These are phyloP conservation scores for Chrysotoxum bicinctum DNA, from an alignment of 2,888 invertebrate species.

Conservation along the genomic window DNA sequence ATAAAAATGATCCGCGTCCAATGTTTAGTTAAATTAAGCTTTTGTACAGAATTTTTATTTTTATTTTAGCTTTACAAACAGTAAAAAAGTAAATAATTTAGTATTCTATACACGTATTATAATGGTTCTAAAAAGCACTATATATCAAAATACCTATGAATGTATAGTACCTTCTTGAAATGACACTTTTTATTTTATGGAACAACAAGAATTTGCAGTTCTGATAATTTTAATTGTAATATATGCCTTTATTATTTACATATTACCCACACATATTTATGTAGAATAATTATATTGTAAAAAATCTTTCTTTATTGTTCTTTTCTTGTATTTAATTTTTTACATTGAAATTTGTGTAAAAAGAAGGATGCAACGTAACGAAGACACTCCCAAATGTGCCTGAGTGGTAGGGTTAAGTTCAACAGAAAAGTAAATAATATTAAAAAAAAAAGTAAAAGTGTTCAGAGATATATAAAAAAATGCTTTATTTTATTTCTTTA, in stretches of 20 bases:
- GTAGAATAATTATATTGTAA: slow-evolving; percentile 63
- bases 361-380: slow-evolving; percentile 9
- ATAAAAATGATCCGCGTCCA: slow-evolving; percentile 49
- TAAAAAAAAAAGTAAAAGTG: slow-evolving; percentile 15
- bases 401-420: slow-evolving; percentile 64
- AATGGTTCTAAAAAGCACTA: slow-evolving; percentile 60
- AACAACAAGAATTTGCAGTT: slow-evolving; percentile 35
- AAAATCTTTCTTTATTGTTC: slow-evolving; percentile 34
- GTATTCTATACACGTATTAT: slow-evolving; percentile 34
- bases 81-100: slow-evolving; percentile 45
- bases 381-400: slow-evolving; percentile 59
- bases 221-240: slow-evolving; percentile 68
- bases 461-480: slow-evolving; percentile 20
- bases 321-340: slow-evolving; percentile 28
- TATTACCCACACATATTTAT: slow-evolving; percentile 62
- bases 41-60: slow-evolving; percentile 70
- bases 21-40: slow-evolving; percentile 58
- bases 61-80: slow-evolving; percentile 65
- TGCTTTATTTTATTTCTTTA: slow-evolving; percentile 53
- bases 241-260: slow-evolving; percentile 44
- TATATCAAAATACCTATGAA: slow-evolving; percentile 39
- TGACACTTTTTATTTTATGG: slow-evolving; percentile 19
- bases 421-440: slow-evolving; percentile 24
- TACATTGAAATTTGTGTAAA: slow-evolving; percentile 2
- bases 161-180: slow-evolving; percentile 49